Percentiles rank a stretch among this genome's conserved stretches.
phyloP scores from a whole-genome alignment of 2,797 vertebrate species.

The Myotis planiceps region DNA sequence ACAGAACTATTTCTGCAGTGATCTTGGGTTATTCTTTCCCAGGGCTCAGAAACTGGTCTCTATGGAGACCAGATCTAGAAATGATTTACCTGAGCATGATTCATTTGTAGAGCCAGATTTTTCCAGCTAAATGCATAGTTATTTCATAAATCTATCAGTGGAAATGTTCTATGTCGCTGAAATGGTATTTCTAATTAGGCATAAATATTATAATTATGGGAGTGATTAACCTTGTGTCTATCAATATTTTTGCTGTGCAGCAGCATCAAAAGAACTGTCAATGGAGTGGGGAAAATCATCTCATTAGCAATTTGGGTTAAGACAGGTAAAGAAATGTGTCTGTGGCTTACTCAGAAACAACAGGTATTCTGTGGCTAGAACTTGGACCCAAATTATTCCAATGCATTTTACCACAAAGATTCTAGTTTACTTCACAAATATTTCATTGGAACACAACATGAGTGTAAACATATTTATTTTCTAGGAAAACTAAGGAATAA shows the following conservation, averaged over 20 bases:
- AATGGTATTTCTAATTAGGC: not conserved
- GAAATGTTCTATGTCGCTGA: not conserved
- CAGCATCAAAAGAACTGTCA: not conserved
- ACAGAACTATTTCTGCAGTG: not conserved
- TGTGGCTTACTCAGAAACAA: accelerated
- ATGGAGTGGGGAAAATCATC: not conserved
- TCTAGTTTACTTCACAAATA: not conserved
- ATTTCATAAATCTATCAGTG: not conserved
- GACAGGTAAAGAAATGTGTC: not conserved
- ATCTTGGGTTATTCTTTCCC: not conserved
- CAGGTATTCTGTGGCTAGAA: not conserved
- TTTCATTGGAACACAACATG: not conserved
- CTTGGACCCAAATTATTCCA: not conserved
- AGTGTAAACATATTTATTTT: not conserved
- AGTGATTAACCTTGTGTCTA: not conserved
- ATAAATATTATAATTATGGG: not conserved
- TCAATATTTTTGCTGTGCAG: not conserved
- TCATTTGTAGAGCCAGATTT: not conserved
- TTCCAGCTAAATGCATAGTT: not conserved
- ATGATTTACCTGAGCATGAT: not conserved
- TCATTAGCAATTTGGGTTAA: not conserved
- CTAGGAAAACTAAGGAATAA: not conserved
- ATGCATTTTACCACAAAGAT: not conserved
- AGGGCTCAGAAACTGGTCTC: not conserved
- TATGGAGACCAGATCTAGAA: not conserved